phyloP scores from a whole-genome alignment of 2,888 invertebrate species.

The Diadegma fenestrale region DNA sequence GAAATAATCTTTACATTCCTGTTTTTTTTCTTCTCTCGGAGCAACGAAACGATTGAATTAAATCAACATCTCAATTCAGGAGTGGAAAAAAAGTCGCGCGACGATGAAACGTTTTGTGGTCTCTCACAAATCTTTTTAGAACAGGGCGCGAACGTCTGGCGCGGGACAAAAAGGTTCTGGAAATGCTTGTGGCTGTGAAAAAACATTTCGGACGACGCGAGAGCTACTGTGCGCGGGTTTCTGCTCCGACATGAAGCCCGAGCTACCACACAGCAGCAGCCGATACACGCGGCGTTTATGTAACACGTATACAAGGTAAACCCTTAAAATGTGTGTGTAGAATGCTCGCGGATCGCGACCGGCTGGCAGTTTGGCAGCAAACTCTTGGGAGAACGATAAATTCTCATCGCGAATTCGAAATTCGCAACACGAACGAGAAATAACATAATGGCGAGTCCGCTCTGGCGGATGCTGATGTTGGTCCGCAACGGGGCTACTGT shows the following conservation, averaged over 20 bases:
- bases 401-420: conserved; percentile 75
- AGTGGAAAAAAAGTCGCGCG: conserved; percentile 21
- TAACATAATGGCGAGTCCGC: conserved; percentile 70
- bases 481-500: conserved; percentile 55
- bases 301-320: conserved; percentile 15
- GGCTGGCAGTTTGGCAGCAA: conserved; percentile 28
- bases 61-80: conserved; percentile 80
- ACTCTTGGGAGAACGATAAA: conserved; percentile 70
- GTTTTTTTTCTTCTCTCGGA: neutral
- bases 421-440: conserved; percentile 74
- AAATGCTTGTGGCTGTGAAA: conserved; percentile 14
- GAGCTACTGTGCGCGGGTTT: conserved; percentile 68
- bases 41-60: conserved; percentile 78
- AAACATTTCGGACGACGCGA: conserved; percentile 35
- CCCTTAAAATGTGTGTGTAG: conserved; percentile 15
- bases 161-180: conserved; percentile 40
- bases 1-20: neutral
- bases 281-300: conserved; percentile 23
- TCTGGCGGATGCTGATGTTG: conserved; percentile 15
- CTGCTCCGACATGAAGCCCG: conserved; percentile 34
- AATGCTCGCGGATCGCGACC: conserved; percentile 37
- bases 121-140: conserved; percentile 71
- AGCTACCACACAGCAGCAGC: neutral
- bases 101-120: conserved; percentile 31
- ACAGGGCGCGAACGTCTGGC: conserved; percentile 15